Evolutionary conservation across 1,140 invertebrate genomes (phyloP), one percentile per base, ranked within the genome.

Genomic region (Bradysia coprophila): DNA sequence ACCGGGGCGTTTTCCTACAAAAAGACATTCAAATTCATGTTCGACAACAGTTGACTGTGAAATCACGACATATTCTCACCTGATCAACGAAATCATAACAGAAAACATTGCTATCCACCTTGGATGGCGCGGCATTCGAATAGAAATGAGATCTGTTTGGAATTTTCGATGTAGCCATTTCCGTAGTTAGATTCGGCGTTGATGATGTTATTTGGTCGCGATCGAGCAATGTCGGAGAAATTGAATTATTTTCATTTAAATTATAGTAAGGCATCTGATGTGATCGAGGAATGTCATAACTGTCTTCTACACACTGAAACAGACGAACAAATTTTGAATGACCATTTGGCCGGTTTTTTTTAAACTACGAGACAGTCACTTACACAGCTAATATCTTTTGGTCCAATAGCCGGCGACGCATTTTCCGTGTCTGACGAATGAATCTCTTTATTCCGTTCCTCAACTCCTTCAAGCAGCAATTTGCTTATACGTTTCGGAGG

Each of bases 251-350:
- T 63, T 61, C 38, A 48, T 53, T 39, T n/a, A n/a, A 39, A 46
- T 59, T 60, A 37, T 53, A 53, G 39, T 61, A 59, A 33, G 55
- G 57, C 40, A 57, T 42, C 45, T 72, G 65, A 54, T 81, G 74
- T 38, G 74, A 74, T 44, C 77, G 65, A 21, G 78, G 76, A 61
- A 81, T 75, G 54, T 83, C 79, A 49, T 81, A 80, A 46, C 71
- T 74, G 33, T 81, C 78, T 56, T 82, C 78, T 46, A 61, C 57
- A 15, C 23, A 45, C 40, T 45, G 38, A 5, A 41, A 43, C 8
- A 21, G 13, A 8, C 22, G 16, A 43, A n/a, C 5, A 43, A 36
- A 10, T 31, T 31, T 31, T 31, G 28, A 9, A 9, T 9, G 28
- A 31, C 8, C 28, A n/a, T n/a, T 8, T 31, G 28, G n/a, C n/a